Evolutionary conservation across 2,797 vertebrate species (phyloP).

Genomic region (Catamblyrhynchus diadema): DNA sequence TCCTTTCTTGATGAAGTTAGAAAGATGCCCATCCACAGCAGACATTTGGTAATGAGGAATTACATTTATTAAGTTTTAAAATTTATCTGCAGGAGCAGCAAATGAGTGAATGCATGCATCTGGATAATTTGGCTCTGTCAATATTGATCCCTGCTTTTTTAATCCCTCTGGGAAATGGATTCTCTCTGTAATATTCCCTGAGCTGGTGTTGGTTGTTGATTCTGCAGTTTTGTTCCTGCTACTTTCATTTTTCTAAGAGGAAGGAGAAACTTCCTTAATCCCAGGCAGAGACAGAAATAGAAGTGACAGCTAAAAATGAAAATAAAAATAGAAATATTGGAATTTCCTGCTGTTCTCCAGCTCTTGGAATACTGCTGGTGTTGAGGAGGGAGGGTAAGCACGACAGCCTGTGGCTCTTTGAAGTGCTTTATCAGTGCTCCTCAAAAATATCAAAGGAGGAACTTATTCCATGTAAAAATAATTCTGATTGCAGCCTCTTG

Average conservation of each 20-base stretch:
- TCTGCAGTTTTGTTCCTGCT: conserved; percentile 13
- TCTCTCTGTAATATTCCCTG: not conserved
- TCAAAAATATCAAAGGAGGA: conserved; percentile 9
- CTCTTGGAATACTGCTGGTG: not conserved
- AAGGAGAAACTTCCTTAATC: conserved; percentile 15
- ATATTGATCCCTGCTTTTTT: not conserved
- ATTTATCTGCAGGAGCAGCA: not conserved
- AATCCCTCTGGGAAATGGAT: conserved; percentile 3
- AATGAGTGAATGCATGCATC: not conserved
- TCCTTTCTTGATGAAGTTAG: not conserved
- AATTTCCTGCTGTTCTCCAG: not conserved
- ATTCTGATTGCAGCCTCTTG: not conserved
- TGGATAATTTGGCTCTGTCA: not conserved
- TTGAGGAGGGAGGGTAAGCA: not conserved
- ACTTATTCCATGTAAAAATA: not conserved
- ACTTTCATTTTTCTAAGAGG: not conserved
- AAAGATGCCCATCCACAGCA: not conserved
- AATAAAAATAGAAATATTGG: no score
- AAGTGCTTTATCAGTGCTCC: not conserved
- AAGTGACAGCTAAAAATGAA: not conserved
- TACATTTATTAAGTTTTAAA: not conserved
- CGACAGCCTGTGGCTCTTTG: not conserved
- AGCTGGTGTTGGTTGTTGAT: not conserved
- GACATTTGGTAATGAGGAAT: not conserved
- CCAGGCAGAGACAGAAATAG: not conserved